Evolutionary conservation across 2,113 vertebrate species (phyloP), one percentile per base, ranked within the genome.

Genomic region (Melozone crissalis): DNA sequence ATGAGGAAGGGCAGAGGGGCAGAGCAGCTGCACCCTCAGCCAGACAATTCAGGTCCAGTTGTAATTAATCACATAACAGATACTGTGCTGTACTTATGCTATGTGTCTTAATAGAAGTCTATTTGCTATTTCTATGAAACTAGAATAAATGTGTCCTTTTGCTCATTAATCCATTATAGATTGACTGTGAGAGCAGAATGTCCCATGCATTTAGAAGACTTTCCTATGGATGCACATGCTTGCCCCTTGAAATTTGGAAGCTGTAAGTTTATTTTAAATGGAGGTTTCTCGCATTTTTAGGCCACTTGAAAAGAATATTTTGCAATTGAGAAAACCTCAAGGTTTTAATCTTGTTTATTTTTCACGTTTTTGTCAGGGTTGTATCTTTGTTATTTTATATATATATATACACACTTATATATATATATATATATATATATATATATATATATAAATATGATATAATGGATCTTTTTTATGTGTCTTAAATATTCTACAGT

Each of bases 191-290:
- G 99, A 85, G 99, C 99, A 17, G 99, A 99, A 94, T 99, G 99
- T 73, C 99, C 99, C 68, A 99, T 99, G 99, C 99, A 99, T 87
- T 98, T 99, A 89, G 99, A 99, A 97, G 99, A 99, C 93, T 99
- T 99, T 94, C 99, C 99, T 3, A 99, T 99, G 99, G 99, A 99
- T 63, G 98, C 98, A 80, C 99, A 99, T 35, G 99, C 99, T 77
- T 99, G 99, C 85, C 99, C 99, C 37, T 98, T 99, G 91, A 99
- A 99, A 97, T 99, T 99, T 96, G 99, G 99, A 97, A 99, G 99
- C 97, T 99, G 99, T 99, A 98, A 99, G 99, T 99, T 97, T 58
- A 79, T 91, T 95, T 96, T 95, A 90, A 90, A 94, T 81, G 19
- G 91, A 93, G 76, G 61, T 90, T 94, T 84, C 65, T 87, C 51